Evolutionary conservation across 2,888 invertebrate genomes (phyloP), one percentile per base, ranked within the genome.

Genomic region (Sepioteuthis lessoniana): DNA sequence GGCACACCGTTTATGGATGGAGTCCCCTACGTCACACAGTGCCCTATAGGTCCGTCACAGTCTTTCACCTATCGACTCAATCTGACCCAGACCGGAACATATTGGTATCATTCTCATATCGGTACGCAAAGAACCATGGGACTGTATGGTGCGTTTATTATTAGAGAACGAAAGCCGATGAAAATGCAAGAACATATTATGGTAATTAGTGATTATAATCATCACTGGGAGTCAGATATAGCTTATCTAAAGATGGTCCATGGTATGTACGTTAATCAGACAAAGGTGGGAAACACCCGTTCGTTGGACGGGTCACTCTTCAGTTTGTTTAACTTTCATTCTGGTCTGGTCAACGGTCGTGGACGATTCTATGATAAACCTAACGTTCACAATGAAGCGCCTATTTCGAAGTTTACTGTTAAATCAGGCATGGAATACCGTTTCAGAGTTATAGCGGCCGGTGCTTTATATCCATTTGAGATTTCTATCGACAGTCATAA

Each of bases 51-150:
- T 0, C 96, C 96, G 0, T 95, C 95, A 21, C 96, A 96, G 93
- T 95, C 95, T 8, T 97, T 96, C 94, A 96, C 95, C 35, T 97
- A 97, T 94, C 94, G 94, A 31, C 96, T 97, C 93, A 95, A 93
- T 47, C 95, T 95, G 1, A 94, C 94, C 28, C 96, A 95, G 0
- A 95, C 42, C 7, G 96, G 96, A 2, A 95, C 96, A 4, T 95
- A 94, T 94, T 96, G 95, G 95, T 96, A 95, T 76, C 96, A 96
- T 94, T 95, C 95, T 4, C 96, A 96, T 93, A 90, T 95, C 13
- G 95, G 95, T 1, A 93, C 95, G 16, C 96, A 96, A 94, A 94
- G 96, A 50, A 95, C 95, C 37, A 96, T 96, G 95, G 97, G 97
- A 0, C 93, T 96, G 8, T 95, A 95, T 91, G 97, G 97, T 1